Evolutionary conservation across 2,797 vertebrate genomes (phyloP), one percentile per base, ranked within the genome.

Genomic region (Percopsis omiscomaycus): DNA sequence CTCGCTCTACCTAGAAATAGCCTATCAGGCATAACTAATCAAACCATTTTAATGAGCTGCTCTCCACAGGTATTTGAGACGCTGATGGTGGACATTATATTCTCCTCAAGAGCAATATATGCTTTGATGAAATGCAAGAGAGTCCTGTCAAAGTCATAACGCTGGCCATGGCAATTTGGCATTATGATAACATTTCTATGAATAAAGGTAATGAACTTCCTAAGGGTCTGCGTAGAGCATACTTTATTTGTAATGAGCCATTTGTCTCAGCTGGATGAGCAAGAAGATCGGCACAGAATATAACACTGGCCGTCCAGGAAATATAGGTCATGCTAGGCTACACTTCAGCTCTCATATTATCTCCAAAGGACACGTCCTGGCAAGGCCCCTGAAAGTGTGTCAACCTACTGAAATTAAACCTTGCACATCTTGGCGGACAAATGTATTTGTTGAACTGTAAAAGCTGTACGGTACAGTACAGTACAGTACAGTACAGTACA

Each of bases 41-140:
- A 77, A 79, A 61, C 68, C 53, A 64, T 69, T 79, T 74, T 84
- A 79, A 84, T 84, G 76, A 81, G 74, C 56, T 61, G 56, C 64
- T 72, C 69, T 71, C 66, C 63, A 75, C 57, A 49, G 60, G 48
- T 59, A 65, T 42, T 45, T 37, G 22, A 56, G 64, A 59, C 53
- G 50, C 64, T 49, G 54, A 29, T 66, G 54, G 54, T 54, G 56
- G 44, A 58, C 54, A 59, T 45, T 55, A 44, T 45, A 64, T 59
- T 71, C 61, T 64, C 29, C 51, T 42, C 42, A 55, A 59, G 32
- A 45, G 50, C 61, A 53, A 44, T 54, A 13, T 47, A 44, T 16
- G 44, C 56, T 49, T 71, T 71, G 61, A 64, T 64, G 48, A 54
- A 59, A 64, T 28, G 53, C 55, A 8, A 53, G 61, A 28, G 30